A percentile compares a stretch with the other conserved stretches of the same genome.
These are phyloP conservation scores for Hydraecia micacea DNA, from an alignment of 2,888 invertebrate genomes.

Conservation along the genomic window DNA sequence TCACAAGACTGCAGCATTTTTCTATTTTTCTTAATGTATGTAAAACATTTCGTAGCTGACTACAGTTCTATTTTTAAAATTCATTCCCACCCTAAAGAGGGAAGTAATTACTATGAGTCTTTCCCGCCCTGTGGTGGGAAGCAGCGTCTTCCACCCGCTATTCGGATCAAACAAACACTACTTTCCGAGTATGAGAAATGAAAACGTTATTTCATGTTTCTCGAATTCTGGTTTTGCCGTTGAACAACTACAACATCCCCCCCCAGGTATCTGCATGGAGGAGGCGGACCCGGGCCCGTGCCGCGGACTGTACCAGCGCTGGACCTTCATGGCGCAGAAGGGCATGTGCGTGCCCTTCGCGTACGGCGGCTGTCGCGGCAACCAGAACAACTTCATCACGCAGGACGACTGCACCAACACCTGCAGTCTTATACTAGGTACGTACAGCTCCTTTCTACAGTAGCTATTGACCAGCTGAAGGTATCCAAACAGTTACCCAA, in stretches of 20 bases:
- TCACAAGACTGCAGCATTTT: no score
- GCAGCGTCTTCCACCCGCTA: no score
- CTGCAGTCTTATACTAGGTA: conserved; percentile 92
- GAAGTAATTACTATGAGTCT: no score
- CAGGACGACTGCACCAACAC: conserved; percentile 94
- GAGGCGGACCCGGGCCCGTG: conserved; percentile 95
- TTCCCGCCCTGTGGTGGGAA: no score
- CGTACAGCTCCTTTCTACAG: not conserved
- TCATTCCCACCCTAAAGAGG: no score
- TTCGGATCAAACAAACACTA: no score
- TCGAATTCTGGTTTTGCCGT: not conserved
- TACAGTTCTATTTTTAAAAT: no score
- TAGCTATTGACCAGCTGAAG: not conserved
- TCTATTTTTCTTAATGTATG: no score
- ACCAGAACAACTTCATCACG: conserved; percentile 97
- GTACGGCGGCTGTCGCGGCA: conserved; percentile 97
- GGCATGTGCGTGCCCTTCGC: conserved; percentile 96
- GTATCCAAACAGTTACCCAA: not conserved
- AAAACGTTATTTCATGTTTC: not conserved
- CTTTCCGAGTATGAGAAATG: no score
- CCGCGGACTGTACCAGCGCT: conserved; percentile 96
- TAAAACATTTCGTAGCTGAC: no score
- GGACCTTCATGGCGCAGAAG: conserved; percentile 94
- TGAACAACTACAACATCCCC: no score
- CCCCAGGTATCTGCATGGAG: conserved; percentile 93